Evolutionary conservation across 2,797 vertebrate species (phyloP), one percentile per base, ranked within the genome.

Genomic region (Urosaurus nigricauda): DNA sequence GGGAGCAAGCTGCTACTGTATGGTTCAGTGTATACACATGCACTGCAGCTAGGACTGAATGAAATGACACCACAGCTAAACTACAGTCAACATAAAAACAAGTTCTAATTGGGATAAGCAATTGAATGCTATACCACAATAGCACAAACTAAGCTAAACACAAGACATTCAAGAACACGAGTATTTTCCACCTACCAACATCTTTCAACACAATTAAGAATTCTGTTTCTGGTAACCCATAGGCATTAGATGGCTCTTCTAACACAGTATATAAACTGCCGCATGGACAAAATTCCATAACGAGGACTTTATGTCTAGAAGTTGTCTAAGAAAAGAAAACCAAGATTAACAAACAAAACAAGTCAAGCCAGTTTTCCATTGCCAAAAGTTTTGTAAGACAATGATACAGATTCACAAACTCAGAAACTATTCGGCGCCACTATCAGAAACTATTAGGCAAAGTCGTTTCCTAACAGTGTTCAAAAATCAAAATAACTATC

Each of bases 261-360:
- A 99, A 94, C 14, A 99, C 98, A 0, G 98, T 99, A 93, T 99
- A 99, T 88, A 99, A 98, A 91, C 98, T 99, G 1, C 98, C 99
- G 83, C 98, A 99, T 0, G 99, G 98, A 94, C 99, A 99, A 90
- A 99, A 99, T 96, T 99, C 99, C 99, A 99, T 99, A 91, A 99
- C 98, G 93, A 99, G 96, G 19, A 99, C 99, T 96, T 99, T 99
- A 93, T 99, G 98, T 75, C 98, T 98, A 6, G 98, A 98, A 70
- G 98, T 98, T 85, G 98, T 98, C 99, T 99, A 96, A 8, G 92
- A 95, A 95, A 93, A 83, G 91, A 73, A 32, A 21, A 74, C 73
- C 88, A 68, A 83, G 88, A 70, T 65, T 53, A 35, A 63, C 21
- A 74, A 79, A 93, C 75, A 21, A 75, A 86, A 51, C 13, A 79